Base-by-base conservation (phyloP, 2,113 vertebrate genomes). In the Leucopternis melanops region DNA sequence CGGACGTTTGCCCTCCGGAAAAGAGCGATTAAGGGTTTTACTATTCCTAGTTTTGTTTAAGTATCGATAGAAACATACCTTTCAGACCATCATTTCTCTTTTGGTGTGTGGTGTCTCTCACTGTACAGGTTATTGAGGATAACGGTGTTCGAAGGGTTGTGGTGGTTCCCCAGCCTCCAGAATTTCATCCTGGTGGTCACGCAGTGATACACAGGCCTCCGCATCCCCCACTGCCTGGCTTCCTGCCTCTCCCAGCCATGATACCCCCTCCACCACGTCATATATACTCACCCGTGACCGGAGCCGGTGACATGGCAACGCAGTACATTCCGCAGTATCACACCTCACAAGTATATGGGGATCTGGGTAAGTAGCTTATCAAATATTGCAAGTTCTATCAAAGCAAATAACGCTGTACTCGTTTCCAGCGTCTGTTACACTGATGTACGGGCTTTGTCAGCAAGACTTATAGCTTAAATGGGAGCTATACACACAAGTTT, bases 301-400 rank as follows among this genome's bases (percentile, higher is more conserved):
- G 99, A 70, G 98, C 99, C 25, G 98, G 99, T 66, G 99, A 99
- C 97, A 98, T 99, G 97, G 96, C 98, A 63, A 98, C 99, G 9
- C 99, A 99, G 97, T 99, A 99, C 98, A 99, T 99, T 98, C 98
- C 99, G 66, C 99, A 99, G 97, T 99, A 99, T 97, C 99, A 99
- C 86, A 98, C 99, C 77, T 98, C 99, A 79, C 99, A 99, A 94
- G 98, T 99, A 44, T 99, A 99, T 96, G 98, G 99, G 89, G 99
- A 99, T 97, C 98, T 99, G 97, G 99, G 99, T 99, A 98, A 99
- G 98, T 94, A 52, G 61, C 71, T 86, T 36, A 20, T 38, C 8
- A 7, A 65, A 80, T 29, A 22, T 6, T 79, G 27, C 80, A 49
- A 26, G 10, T 65, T 78, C 63, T 87, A 0, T 18, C 57, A 25